Percentiles rank a stretch among this genome's conserved stretches.
These are phyloP conservation scores for Eupithecia vulgata DNA, from an alignment of 2,888 invertebrate genomes.

Conservation along the genomic window DNA sequence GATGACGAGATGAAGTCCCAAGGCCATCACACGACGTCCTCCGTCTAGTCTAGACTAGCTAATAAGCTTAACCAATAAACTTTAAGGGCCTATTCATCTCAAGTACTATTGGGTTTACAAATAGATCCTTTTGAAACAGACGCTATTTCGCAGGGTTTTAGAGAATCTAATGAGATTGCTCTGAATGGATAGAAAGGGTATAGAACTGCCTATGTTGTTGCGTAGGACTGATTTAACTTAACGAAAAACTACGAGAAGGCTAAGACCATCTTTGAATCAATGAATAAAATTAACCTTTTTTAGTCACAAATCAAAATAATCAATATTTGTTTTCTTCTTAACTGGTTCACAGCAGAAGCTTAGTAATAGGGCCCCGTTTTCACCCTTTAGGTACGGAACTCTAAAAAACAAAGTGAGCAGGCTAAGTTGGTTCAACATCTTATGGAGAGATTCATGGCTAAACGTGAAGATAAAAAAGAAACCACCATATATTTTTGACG, in stretches of 20 bases:
- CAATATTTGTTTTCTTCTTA: neutral
- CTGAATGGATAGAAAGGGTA: neutral
- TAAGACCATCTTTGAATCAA: neutral
- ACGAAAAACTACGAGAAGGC: constrained; percentile 2
- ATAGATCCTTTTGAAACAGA: constrained; percentile 9
- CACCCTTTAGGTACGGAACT: too few relatives aligned
- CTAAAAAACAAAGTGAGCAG: too few relatives aligned
- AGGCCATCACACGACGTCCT: neutral
- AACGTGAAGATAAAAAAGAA: neutral
- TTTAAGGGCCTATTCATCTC: constrained; percentile 11
- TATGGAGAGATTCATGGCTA: neutral
- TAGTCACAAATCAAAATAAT: neutral
- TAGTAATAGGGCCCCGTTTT: too few relatives aligned
- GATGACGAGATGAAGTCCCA: neutral
- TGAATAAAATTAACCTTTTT: constrained; percentile 6
- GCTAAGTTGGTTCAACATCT: neutral
- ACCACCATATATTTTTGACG: neutral
- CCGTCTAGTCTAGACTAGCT: constrained; percentile 7
- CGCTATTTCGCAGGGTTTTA: neutral
- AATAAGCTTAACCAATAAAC: constrained; percentile 9
- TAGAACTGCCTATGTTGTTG: neutral
- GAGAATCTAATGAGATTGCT: constrained; percentile 4
- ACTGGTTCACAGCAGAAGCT: neutral
- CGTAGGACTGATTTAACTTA: neutral
- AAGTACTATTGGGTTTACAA: neutral